These are phyloP conservation scores for Falco novaeseelandiae DNA, from an alignment of 2,797 vertebrate genomes.

Conservation along the genomic window DNA sequence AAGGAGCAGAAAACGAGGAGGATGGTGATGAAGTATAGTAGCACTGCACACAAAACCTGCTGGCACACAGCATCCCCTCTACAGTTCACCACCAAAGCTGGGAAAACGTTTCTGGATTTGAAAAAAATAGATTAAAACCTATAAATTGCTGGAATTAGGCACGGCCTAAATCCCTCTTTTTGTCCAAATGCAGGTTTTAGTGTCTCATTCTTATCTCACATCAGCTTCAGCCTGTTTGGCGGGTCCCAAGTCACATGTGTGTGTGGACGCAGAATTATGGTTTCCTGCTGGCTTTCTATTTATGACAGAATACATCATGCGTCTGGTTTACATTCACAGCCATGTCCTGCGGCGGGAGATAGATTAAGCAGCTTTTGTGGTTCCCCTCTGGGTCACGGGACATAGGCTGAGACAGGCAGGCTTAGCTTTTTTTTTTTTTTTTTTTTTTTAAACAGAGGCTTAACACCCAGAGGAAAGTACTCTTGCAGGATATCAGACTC, in stretches of 20 bases:
- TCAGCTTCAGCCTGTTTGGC: background rate
- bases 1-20: background rate
- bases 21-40: background rate
- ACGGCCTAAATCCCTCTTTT: background rate
- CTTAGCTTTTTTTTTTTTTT: background rate
- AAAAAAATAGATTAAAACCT: background rate
- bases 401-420: background rate
- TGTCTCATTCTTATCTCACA: background rate
- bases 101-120: background rate
- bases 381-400: background rate
- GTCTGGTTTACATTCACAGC: background rate
- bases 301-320: rapidly evolving
- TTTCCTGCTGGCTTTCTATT: background rate
- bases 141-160: background rate
- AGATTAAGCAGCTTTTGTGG: background rate
- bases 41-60: background rate
- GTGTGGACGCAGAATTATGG: rapidly evolving
- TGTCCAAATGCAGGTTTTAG: background rate
- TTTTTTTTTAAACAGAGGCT: background rate
- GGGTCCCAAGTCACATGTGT: rapidly evolving
- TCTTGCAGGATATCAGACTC: slow-evolving; percentile 45
- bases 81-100: rapidly evolving
- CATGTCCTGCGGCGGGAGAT: rapidly evolving
- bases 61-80: rapidly evolving
- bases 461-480: slow-evolving; percentile 40